A percentile compares a stretch with the other conserved stretches of the same genome.
phyloP scores from a whole-genome alignment of 2,113 vertebrate genomes.

The Cavia porcellus region DNA sequence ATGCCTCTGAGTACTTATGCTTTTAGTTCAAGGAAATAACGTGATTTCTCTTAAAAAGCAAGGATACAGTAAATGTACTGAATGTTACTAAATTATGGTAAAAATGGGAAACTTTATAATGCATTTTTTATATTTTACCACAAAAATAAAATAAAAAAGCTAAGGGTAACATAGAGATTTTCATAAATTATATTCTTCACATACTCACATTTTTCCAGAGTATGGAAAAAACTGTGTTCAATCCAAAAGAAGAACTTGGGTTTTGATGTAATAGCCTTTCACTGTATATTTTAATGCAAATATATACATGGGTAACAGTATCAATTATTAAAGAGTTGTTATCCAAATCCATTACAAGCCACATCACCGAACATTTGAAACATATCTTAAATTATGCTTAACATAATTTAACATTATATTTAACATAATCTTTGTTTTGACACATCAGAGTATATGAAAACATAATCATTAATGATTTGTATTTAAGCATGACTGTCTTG shows the following conservation, averaged over 20 bases:
- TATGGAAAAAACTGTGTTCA: conserved; percentile 4
- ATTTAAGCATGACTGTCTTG: conserved; percentile 6
- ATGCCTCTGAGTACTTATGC: neutral
- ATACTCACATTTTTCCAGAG: neutral
- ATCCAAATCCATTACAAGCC: neutral
- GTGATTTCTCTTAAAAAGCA: conserved; percentile 1
- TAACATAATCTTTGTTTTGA: neutral
- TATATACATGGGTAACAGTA: neutral
- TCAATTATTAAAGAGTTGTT: conserved; percentile 15
- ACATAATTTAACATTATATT: too few relatives aligned
- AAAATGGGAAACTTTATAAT: conserved; percentile 37
- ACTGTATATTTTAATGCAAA: conserved; percentile 24
- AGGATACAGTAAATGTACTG: neutral
- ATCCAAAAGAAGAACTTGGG: neutral
- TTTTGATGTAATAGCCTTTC: neutral
- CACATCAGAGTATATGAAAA: neutral
- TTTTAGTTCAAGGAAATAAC: conserved; percentile 50
- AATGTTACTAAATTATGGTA: conserved; percentile 6
- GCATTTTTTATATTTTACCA: neutral
- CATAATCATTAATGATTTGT: neutral
- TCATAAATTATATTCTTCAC: neutral
- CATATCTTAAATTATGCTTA: neutral
- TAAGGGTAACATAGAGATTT: neutral
- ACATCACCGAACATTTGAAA: neutral
- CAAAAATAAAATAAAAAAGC: conserved; percentile 21